A percentile compares a stretch with the other conserved stretches of the same genome.
These are phyloP conservation scores for Elaeidobius kamerunicus DNA, from an alignment of 2,888 invertebrate genomes.

Conservation along the genomic window DNA sequence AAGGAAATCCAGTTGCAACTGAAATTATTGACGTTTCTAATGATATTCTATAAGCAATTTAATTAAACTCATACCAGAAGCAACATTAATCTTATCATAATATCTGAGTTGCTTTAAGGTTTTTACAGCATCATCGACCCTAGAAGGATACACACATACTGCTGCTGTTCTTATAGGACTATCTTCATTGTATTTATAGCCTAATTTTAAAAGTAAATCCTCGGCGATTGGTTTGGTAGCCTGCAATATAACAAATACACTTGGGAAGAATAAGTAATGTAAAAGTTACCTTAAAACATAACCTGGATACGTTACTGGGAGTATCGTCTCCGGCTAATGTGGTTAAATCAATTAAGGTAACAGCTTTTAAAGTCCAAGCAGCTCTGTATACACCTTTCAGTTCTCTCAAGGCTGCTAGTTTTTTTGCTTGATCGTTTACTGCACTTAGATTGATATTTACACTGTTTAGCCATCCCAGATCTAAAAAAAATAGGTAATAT, in stretches of 20 bases:
- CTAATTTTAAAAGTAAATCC: conserved; percentile 41
- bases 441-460: conserved; percentile 57
- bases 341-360: conserved; percentile 89
- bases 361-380: conserved; percentile 76
- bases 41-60: background rate
- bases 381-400: conserved; percentile 53
- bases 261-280: background rate
- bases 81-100: conserved; percentile 64
- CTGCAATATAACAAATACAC: too few species aligned
- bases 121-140: conserved; percentile 69
- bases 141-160: conserved; percentile 92
- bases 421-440: conserved; percentile 55
- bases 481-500: conserved; percentile 47
- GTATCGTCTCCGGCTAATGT: conserved; percentile 86
- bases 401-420: conserved; percentile 48
- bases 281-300: conserved; percentile 72
- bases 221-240: conserved; percentile 45
- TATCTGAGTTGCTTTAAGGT: conserved; percentile 57
- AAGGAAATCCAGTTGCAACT: conserved; percentile 77
- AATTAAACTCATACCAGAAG: conserved; percentile 62
- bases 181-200: conserved; percentile 42
- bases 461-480: conserved; percentile 52
- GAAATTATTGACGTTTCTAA: conserved; percentile 4
- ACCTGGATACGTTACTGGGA: conserved; percentile 68
- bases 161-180: conserved; percentile 71